These are phyloP conservation scores for Montipora efflorescens DNA, from an alignment of 64 coral and sea anemone genomes.

Conservation along the genomic window DNA sequence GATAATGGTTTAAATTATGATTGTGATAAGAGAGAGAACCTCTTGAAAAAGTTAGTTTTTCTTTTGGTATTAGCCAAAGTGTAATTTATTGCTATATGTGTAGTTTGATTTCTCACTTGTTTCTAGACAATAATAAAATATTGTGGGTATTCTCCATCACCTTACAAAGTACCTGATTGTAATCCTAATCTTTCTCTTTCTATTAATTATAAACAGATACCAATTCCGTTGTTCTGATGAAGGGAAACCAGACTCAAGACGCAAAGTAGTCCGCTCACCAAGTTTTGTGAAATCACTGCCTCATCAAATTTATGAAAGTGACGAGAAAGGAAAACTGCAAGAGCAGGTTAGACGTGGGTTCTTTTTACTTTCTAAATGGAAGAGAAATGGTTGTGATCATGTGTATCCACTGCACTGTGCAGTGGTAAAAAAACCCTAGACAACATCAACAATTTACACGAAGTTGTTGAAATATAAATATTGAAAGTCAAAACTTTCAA, in stretches of 20 bases:
- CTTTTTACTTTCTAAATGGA: background rate
- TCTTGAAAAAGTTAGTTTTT: too few species aligned
- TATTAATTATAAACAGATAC: conserved; percentile 73
- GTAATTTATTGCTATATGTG: too few species aligned
- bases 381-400: too few species aligned
- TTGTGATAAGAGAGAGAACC: too few species aligned
- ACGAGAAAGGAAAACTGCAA: conserved; percentile 73
- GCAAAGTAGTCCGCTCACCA: conserved; percentile 64
- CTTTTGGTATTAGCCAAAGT: too few species aligned
- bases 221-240: conserved; percentile 95
- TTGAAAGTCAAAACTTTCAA: too few species aligned
- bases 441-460: too few species aligned
- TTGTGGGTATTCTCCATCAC: background rate
- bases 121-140: background rate
- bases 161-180: background rate
- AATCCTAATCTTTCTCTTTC: background rate
- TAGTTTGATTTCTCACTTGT: too few species aligned
- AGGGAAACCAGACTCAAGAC: conserved; percentile 97
- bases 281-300: conserved; percentile 89
- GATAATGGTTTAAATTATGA: too few species aligned
- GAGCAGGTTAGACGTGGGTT: conserved; percentile 51
- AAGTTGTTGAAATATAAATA: too few species aligned
- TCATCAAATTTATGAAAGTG: conserved; percentile 87
- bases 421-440: too few species aligned
- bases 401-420: too few species aligned